Evolutionary conservation across 2,888 invertebrate genomes (phyloP).

Genomic region (Neoitamus cyanurus): DNA sequence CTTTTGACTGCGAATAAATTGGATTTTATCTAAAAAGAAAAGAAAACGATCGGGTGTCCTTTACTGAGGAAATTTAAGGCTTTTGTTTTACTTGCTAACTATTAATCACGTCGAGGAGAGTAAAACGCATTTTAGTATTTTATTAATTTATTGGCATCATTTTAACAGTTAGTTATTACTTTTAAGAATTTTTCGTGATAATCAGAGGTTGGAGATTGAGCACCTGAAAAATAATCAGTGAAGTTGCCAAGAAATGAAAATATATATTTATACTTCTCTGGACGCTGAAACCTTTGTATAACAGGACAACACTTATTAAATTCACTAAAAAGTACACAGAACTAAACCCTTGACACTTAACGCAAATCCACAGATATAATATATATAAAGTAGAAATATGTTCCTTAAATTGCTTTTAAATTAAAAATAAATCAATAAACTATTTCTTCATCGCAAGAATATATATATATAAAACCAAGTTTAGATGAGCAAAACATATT

Average conservation of each 20-base stretch:
- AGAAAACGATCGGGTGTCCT: conserved; percentile 15
- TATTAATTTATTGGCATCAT: background rate
- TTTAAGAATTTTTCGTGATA: background rate
- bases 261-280: background rate
- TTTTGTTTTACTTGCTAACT: background rate
- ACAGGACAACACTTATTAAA: background rate
- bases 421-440: too few relatives aligned
- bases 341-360: background rate
- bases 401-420: background rate
- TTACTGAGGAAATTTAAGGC: background rate
- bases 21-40: conserved; percentile 58
- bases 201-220: background rate
- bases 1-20: conserved; percentile 67
- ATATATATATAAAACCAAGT: too few relatives aligned
- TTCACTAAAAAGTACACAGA: background rate
- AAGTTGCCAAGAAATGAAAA: background rate
- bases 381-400: too few relatives aligned
- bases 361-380: too few relatives aligned
- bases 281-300: background rate
- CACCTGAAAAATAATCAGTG: background rate
- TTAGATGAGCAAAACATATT: too few relatives aligned
- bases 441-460: too few relatives aligned
- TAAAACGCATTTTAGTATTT: background rate
- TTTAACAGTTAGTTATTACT: background rate
- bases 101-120: background rate